Conservation (phyloP, 2,113 vertebrate species). For the Cebus imitator region DNA sequence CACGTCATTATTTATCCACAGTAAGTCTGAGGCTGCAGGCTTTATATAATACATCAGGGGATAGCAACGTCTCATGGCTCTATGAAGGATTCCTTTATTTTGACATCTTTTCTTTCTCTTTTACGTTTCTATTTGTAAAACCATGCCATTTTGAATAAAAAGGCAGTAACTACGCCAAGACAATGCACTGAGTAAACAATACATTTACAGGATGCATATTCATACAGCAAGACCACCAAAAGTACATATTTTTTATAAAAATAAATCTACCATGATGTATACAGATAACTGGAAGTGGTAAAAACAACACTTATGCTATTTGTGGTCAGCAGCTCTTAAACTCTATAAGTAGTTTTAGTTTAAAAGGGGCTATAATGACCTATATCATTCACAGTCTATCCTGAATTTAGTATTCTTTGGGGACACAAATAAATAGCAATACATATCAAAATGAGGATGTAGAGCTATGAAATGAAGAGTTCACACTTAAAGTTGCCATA, state of each 20-base stretch:
- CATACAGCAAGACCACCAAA: background rate
- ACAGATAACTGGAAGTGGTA: background rate
- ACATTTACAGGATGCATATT: background rate
- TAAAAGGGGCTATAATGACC: background rate
- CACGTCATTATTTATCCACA: slow-evolving; percentile 60
- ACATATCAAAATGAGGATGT: slow-evolving; percentile 54
- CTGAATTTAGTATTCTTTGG: slow-evolving; percentile 52
- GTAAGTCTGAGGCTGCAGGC: background rate
- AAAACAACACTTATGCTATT: background rate
- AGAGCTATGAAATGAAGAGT: slow-evolving; percentile 58
- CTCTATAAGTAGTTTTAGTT: background rate
- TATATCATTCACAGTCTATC: background rate
- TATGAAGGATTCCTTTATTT: slow-evolving; percentile 1
- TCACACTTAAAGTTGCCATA: slow-evolving; percentile 55
- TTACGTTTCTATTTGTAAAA: slow-evolving; percentile 1
- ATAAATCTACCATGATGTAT: background rate
- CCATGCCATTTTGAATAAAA: slow-evolving; percentile 34
- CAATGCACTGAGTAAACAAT: background rate
- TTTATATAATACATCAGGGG: background rate
- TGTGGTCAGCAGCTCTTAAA: background rate
- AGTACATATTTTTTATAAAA: background rate
- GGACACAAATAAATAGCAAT: slow-evolving; percentile 18
- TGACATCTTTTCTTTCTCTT: background rate
- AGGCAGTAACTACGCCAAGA: background rate
- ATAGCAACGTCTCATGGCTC: background rate